Evolutionary conservation across 1,140 invertebrate species (phyloP), one percentile per base, ranked within the genome.

Genomic region (Conus ventricosus): DNA sequence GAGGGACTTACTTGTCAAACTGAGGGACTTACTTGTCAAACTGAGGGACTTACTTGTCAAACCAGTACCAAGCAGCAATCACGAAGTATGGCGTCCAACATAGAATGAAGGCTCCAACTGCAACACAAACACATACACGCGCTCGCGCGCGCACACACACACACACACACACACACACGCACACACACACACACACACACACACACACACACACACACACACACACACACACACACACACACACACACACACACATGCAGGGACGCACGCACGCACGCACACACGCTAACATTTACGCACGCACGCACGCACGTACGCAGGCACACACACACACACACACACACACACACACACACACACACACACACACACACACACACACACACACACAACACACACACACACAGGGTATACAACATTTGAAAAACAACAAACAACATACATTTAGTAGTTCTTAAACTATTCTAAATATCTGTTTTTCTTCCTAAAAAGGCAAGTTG

Each of bases 81-180:
- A 94, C 92, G 87, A 92, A 94, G 87, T 94, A 94, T 55, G 93
- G 93, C 84, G 93, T 94, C 93, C 93, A 94, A 82, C 93, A 94
- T 27, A 93, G 87, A 13, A 93, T 90, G 88, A 93, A 94, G 20
- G 93, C 93, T 75, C 92, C 92, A 23, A 94, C 93, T 94, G 93
- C 86, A 91, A 93, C 39, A 87, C 80, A 54, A 2, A 81, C 27
- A 81, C 76, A 78, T 25, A 51, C 76, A 78, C 25, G 51, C 39
- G 51, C 27, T 51, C 76, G 51, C 11, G 7, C 76, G 51, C 76
- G 7, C 76, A 78, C 25, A 51, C 76, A 78, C 76, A 51, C 39
- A 27, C 39, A 78, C 25, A 51, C 39, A 39, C 10, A 51, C 25
- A 13, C 8, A 39, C 27, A 51, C 25, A 78, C 39, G 51, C 76